These are phyloP conservation scores for Nerophis ophidion DNA, from an alignment of 2,113 vertebrate species.

Conservation along the genomic window DNA sequence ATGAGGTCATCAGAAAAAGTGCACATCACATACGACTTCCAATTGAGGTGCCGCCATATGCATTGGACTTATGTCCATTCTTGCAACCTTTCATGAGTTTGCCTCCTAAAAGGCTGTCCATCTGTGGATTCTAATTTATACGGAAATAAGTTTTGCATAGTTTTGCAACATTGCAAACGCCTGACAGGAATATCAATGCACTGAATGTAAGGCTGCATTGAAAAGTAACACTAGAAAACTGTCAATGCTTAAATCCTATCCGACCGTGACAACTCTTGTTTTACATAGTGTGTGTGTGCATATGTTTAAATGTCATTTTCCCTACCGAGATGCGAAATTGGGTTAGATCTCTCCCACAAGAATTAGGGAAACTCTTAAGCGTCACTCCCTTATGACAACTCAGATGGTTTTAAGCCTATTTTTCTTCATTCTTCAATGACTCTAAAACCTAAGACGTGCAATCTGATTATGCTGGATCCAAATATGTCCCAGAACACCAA, in stretches of 20 bases:
- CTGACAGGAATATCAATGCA: conserved; percentile 1
- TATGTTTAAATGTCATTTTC: conserved; percentile 19
- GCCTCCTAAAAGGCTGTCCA: too few relatives aligned
- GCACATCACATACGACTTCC: too few relatives aligned
- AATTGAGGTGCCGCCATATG: too few relatives aligned
- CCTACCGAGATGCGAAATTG: conserved; percentile 9
- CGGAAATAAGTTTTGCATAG: conserved; percentile 1
- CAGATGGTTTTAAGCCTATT: conserved; percentile 19
- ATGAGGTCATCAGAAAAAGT: too few relatives aligned
- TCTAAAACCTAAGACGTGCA: conserved; percentile 21
- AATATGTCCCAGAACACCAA: conserved; percentile 45
- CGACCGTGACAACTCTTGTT: not conserved
- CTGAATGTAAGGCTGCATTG: conserved; percentile 4
- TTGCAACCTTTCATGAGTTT: too few relatives aligned
- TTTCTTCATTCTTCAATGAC: conserved; percentile 40
- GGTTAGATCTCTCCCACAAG: conserved; percentile 26
- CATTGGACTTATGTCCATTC: too few relatives aligned
- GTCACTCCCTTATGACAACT: conserved; percentile 29
- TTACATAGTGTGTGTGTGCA: not conserved
- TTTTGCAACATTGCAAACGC: conserved; percentile 22
- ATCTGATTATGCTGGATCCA: conserved; percentile 42
- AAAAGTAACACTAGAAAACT: conserved; percentile 12
- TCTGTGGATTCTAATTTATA: not conserved
- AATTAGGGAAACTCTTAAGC: conserved; percentile 15
- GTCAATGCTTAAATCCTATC: conserved; percentile 13